phyloP scores from a whole-genome alignment of 2,113 vertebrate species.

The Mesocricetus auratus region DNA sequence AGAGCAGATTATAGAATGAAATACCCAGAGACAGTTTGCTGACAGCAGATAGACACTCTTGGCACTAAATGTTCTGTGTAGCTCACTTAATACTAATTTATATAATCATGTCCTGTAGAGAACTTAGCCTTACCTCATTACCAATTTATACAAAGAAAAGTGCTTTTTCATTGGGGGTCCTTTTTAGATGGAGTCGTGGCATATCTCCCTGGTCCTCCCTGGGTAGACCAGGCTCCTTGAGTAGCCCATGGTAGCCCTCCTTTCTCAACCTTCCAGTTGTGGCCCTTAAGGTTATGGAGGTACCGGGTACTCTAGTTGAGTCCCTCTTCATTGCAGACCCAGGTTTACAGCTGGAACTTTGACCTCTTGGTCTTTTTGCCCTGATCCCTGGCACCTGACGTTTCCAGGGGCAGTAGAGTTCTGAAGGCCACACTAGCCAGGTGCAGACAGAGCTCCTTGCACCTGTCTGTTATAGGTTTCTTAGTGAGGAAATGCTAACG shows the following conservation, averaged over 20 bases:
- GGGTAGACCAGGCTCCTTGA: background rate
- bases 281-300: background rate
- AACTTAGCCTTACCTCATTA: background rate
- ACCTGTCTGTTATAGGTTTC: background rate
- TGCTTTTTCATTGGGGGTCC: background rate
- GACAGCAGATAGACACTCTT: background rate
- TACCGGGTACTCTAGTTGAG: background rate
- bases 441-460: background rate
- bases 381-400: background rate
- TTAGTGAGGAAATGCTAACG: background rate
- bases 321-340: background rate
- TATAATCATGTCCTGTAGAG: background rate
- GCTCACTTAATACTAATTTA: background rate
- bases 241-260: background rate
- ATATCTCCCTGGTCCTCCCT: background rate
- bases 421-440: background rate
- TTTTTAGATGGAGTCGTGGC: background rate
- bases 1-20: background rate
- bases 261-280: background rate
- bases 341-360: slow-evolving; percentile 21
- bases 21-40: background rate
- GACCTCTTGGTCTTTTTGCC: background rate
- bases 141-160: background rate
- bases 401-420: background rate
- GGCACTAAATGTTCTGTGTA: background rate